Percentiles rank a stretch among this genome's conserved stretches.
Evolutionary conservation across 2,113 vertebrate genomes (phyloP).

Genomic region (Hippocampus barbouri): DNA sequence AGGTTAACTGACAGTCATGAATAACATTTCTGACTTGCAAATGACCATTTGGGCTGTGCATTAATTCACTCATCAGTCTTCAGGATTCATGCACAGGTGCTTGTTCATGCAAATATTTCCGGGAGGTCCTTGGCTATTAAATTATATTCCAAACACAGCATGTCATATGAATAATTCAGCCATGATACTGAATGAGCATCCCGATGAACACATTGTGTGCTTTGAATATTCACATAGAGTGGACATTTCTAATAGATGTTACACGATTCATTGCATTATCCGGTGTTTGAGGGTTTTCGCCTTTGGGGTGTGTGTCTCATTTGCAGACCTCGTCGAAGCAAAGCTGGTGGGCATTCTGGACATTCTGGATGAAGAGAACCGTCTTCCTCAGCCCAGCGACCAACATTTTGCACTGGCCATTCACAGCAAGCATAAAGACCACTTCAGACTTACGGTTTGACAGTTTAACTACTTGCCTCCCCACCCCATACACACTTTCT

Average conservation of each 20-base stretch:
- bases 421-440: constrained; percentile 94
- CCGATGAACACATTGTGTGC: constrained; percentile 42
- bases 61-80: constrained; percentile 67
- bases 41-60: constrained; percentile 60
- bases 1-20: constrained; percentile 63
- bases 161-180: constrained; percentile 64
- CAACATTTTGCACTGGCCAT: constrained; percentile 89
- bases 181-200: constrained; percentile 44
- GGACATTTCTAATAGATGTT: constrained; percentile 29
- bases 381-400: constrained; percentile 94
- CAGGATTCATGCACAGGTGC: constrained; percentile 71
- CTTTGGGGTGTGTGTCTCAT: constrained; percentile 4
- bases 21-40: constrained; percentile 71
- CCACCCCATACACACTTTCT: neutral
- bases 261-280: neutral
- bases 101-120: constrained; percentile 63
- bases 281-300: neutral
- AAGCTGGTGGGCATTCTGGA: constrained; percentile 91
- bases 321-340: constrained; percentile 90
- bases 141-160: constrained; percentile 54
- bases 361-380: constrained; percentile 97
- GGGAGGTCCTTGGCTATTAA: constrained; percentile 49
- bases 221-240: constrained; percentile 44
- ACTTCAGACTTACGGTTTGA: constrained; percentile 93
- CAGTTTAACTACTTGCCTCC: neutral